These are phyloP conservation scores for Syrmaticus mikado DNA, from an alignment of 2,113 vertebrate genomes.

Conservation along the genomic window DNA sequence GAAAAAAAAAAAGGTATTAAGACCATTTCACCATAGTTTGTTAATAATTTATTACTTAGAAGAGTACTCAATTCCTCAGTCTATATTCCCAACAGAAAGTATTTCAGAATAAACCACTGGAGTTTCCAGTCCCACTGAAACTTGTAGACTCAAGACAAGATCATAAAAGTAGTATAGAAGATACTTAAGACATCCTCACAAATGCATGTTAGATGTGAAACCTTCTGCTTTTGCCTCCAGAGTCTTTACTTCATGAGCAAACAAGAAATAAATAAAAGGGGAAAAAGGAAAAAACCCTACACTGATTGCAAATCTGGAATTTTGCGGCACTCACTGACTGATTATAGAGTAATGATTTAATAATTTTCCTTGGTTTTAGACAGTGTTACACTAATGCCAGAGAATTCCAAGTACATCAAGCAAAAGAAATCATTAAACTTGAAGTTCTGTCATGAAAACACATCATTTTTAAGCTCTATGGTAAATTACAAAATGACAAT, in stretches of 20 bases:
- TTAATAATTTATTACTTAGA: neutral
- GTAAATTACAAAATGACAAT: neutral
- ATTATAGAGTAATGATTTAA: neutral
- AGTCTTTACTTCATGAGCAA: neutral
- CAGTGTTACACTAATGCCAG: neutral
- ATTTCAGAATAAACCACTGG: neutral
- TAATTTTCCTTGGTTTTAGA: neutral
- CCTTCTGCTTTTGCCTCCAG: neutral
- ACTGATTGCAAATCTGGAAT: neutral
- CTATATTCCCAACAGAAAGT: neutral
- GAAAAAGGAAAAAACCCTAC: neutral
- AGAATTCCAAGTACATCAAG: neutral
- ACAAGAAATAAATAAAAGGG: neutral
- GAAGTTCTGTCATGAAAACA: neutral
- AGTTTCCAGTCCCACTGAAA: neutral
- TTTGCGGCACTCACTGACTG: neutral
- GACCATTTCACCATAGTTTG: neutral
- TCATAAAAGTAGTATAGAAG: neutral
- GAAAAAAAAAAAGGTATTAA: constrained; percentile 29
- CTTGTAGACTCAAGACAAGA: neutral
- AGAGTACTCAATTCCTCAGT: neutral
- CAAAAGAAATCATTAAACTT: neutral
- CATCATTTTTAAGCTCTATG: neutral
- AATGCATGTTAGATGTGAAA: neutral
- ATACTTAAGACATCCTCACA: neutral